phyloP scores from a whole-genome alignment of 1,140 invertebrate species.

The Drosophila leontia region DNA sequence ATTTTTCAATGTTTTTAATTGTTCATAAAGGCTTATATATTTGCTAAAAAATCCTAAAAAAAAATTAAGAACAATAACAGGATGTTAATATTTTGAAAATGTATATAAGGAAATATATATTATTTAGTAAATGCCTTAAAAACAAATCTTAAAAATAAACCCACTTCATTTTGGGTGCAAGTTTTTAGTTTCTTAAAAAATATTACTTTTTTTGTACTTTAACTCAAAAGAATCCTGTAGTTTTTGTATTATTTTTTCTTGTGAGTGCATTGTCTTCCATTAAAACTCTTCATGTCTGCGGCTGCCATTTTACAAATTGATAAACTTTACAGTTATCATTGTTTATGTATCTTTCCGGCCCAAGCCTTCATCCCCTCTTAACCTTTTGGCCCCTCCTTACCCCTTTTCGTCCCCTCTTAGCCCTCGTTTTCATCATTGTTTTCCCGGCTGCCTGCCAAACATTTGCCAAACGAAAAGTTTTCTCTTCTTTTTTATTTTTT shows the following conservation, averaged over 20 bases:
- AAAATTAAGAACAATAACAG: too few relatives aligned
- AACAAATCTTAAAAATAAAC: too few relatives aligned
- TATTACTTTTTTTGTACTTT: neutral
- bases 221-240: neutral
- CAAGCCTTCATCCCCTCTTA: constrained; percentile 47
- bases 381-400: constrained; percentile 36
- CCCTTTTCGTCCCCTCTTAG: neutral
- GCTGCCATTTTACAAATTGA: constrained; percentile 78
- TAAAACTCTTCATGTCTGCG: constrained; percentile 43
- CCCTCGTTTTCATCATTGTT: constrained; percentile 45
- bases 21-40: too few relatives aligned
- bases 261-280: constrained; percentile 11
- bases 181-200: neutral
- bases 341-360: constrained; percentile 75
- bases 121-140: too few relatives aligned
- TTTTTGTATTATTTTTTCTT: constrained; percentile 1
- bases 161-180: too few relatives aligned
- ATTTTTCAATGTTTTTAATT: neutral
- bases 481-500: constrained; percentile 29
- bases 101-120: too few relatives aligned
- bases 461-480: constrained; percentile 47
- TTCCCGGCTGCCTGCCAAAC: constrained; percentile 49
- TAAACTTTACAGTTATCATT: constrained; percentile 81
- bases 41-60: neutral
- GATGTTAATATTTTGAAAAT: too few relatives aligned